Evolutionary conservation across 2,888 invertebrate genomes (phyloP).

Genomic region (Panopea generosa): DNA sequence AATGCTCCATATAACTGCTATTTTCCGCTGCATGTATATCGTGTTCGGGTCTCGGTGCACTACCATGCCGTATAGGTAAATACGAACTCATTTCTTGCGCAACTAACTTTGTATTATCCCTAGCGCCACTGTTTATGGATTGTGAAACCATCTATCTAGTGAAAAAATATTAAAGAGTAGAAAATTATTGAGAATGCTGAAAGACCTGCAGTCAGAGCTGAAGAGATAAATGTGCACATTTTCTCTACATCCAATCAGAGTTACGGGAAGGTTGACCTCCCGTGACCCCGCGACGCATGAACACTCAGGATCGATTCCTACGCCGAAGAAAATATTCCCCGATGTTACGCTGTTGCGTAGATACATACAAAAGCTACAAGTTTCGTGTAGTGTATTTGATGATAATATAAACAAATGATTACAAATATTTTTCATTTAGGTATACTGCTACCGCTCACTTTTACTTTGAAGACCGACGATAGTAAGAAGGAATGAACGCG

Average conservation of each 20-base stretch:
- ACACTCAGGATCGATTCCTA: slow-evolving; percentile 72
- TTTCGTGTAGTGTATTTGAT: slow-evolving; percentile 65
- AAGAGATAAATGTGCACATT: slow-evolving; percentile 77
- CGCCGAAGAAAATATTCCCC: slow-evolving; percentile 77
- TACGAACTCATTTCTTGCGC: slow-evolving; percentile 80
- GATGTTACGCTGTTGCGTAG: slow-evolving; percentile 66
- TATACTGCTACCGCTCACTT: slow-evolving; percentile 51
- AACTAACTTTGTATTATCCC: slow-evolving; percentile 62
- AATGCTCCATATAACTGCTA: slow-evolving; percentile 81
- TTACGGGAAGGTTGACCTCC: slow-evolving; percentile 73
- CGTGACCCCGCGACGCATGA: slow-evolving; percentile 73
- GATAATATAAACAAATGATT: slow-evolving; percentile 75
- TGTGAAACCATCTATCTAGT: slow-evolving; percentile 76
- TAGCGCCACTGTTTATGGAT: slow-evolving; percentile 69
- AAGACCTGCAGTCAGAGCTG: slow-evolving; percentile 72
- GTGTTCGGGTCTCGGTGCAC: slow-evolving; percentile 66
- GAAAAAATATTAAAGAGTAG: slow-evolving; percentile 76
- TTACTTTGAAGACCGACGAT: slow-evolving; percentile 58
- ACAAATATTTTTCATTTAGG: slow-evolving; percentile 62
- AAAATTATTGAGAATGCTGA: slow-evolving; percentile 75
- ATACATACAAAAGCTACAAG: slow-evolving; percentile 65
- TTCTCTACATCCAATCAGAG: slow-evolving; percentile 77
- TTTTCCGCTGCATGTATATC: slow-evolving; percentile 73
- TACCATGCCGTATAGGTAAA: slow-evolving; percentile 78
- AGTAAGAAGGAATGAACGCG: slow-evolving; percentile 65